phyloP scores from a whole-genome alignment of 2,888 invertebrate genomes.

The Nomada ferruginata region DNA sequence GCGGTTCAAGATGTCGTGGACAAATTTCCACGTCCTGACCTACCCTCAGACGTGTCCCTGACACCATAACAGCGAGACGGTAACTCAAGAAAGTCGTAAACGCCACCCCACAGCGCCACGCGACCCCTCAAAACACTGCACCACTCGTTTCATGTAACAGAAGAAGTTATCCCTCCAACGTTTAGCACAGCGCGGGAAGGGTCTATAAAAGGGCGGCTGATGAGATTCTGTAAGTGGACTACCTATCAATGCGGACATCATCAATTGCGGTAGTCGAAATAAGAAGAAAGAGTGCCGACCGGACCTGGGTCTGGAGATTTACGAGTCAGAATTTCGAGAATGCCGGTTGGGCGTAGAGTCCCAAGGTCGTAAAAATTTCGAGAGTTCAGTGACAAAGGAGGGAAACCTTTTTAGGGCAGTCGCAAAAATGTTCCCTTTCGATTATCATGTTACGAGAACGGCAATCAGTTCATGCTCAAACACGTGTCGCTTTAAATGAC shows the following conservation, averaged over 20 bases:
- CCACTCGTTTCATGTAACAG: slow-evolving; percentile 40
- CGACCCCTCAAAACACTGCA: slow-evolving; percentile 56
- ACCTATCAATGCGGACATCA: slow-evolving; percentile 49
- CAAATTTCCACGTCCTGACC: slow-evolving; percentile 46
- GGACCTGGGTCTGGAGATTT: slow-evolving; percentile 50
- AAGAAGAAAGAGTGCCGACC: slow-evolving; percentile 54
- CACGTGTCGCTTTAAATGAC: slow-evolving; percentile 7
- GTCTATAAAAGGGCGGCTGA: slow-evolving; percentile 50
- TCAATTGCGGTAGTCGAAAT: slow-evolving; percentile 39
- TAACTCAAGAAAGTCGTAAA: slow-evolving; percentile 69
- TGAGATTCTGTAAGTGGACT: slow-evolving; percentile 58
- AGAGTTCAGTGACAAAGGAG: slow-evolving; percentile 26
- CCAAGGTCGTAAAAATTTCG: slow-evolving; percentile 56
- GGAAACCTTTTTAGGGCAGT: slow-evolving; percentile 21
- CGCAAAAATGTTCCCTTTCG: slow-evolving; percentile 28
- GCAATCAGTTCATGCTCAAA: slow-evolving; percentile 8
- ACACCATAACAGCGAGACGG: slow-evolving; percentile 24
- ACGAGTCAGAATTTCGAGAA: slow-evolving; percentile 58
- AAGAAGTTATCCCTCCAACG: slow-evolving; percentile 27
- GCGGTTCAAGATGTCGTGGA: background rate
- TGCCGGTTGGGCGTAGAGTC: slow-evolving; percentile 17
- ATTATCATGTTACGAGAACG: slow-evolving; percentile 50
- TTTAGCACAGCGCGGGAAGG: slow-evolving; percentile 32
- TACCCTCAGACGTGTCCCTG: slow-evolving; percentile 42
- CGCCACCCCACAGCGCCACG: slow-evolving; percentile 60